Base-by-base conservation (phyloP, 2,797 vertebrate genomes). In the Morus bassanus region DNA sequence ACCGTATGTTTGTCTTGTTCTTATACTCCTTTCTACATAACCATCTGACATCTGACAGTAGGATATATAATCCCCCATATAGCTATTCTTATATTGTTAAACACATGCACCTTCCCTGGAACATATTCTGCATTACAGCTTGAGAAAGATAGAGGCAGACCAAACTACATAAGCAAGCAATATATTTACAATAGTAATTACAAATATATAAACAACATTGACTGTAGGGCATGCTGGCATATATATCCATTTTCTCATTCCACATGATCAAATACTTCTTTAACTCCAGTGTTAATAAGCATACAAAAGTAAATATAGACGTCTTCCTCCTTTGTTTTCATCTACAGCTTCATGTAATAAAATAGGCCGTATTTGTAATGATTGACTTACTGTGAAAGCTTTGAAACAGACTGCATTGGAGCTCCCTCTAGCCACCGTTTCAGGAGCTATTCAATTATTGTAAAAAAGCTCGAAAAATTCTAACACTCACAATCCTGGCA, bases 401-500 rank as follows among this genome's bases (percentile, higher is more conserved):
- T 11, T 3, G 30, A 39, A 7, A 37, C 72, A 43, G n/a, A 6
- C 76, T 91, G 95, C 91, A 7, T 61, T 72, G 95, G 91, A 94
- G 97, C 97, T 95, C 97, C 97, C 96, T 95, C 97, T 97, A 95
- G 96, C 67, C 51, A 70, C 65, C 75, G 12, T 5, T 31, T 33
- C 54, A 28, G 81, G 61, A 78, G 86, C 76, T 14, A 43, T 7
- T 12, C 54, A 50, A 48, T 10, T 41, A 14, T 10, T 39, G 24
- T 2, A 10, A 59, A 63, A 31, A 31, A 41, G 33, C 8, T 6
- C 11, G 0, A 13, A n/a, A 15, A 56, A 18, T 21, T 25, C 53
- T 6, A 1, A 0, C 23, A 0, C 59, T 28, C 4, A 0, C 79
- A 13, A 2, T 4, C 25, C 69, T 12, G 57, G 23, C 21, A 23